A percentile compares a stretch with the other conserved stretches of the same genome.
Conservation (phyloP, 2,888 invertebrate genomes). For the Smittia aterrima region DNA sequence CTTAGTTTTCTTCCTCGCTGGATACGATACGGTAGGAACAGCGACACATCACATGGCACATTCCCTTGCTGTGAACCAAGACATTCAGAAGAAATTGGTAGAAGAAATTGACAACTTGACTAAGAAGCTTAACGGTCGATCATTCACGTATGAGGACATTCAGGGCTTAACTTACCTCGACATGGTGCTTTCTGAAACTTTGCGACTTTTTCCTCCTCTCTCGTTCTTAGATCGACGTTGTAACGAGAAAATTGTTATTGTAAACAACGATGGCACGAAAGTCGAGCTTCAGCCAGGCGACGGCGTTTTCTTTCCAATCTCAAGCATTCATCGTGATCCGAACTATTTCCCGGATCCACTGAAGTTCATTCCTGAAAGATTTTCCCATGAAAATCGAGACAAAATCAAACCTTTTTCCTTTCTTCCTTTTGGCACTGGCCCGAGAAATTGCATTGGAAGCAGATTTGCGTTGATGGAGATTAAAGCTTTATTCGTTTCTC, state of each 20-base stretch:
- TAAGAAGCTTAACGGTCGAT: background rate
- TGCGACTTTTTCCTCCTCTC: background rate
- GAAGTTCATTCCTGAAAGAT: background rate
- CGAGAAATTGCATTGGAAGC: background rate
- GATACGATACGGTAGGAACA: background rate
- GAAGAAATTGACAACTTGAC: background rate
- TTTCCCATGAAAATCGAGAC: background rate
- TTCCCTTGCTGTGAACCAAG: background rate
- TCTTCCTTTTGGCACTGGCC: background rate
- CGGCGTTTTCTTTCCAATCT: background rate
- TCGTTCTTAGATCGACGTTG: background rate
- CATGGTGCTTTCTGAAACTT: background rate
- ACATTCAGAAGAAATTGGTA: background rate
- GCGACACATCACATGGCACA: background rate
- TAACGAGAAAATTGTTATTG: background rate
- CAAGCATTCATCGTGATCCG: background rate
- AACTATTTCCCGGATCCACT: background rate
- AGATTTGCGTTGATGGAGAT: conserved; percentile 7
- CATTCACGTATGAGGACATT: background rate
- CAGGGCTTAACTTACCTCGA: background rate
- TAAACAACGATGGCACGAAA: background rate
- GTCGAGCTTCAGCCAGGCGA: background rate
- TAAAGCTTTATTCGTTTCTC: background rate
- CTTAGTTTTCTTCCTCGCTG: background rate
- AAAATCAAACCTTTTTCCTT: background rate